Percentiles rank a stretch among this genome's conserved stretches.
phyloP scores from a whole-genome alignment of 2,888 invertebrate genomes.

The Lamellibrachia columna region DNA sequence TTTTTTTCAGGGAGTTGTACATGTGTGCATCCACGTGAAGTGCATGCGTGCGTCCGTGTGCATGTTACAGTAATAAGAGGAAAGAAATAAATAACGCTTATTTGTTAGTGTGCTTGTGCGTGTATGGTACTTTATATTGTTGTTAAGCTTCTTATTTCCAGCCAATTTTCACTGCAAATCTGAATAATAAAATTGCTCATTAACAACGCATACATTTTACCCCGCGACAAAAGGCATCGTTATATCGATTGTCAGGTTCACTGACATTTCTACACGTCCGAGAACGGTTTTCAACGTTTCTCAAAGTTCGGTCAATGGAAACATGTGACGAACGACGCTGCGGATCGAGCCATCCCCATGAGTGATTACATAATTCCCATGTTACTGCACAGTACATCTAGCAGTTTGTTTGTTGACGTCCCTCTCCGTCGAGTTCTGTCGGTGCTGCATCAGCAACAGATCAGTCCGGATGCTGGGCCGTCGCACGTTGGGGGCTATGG shows the following conservation, averaged over 20 bases:
- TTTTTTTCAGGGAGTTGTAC: too few relatives aligned
- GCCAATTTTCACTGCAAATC: not conserved
- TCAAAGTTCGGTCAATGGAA: not conserved
- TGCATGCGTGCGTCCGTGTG: not conserved
- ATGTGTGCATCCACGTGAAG: too few relatives aligned
- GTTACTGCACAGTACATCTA: not conserved
- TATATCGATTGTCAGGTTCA: not conserved
- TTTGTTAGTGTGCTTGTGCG: too few relatives aligned
- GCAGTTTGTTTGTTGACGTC: not conserved
- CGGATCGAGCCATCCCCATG: not conserved
- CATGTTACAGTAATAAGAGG: too few relatives aligned
- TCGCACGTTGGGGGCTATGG: conserved; percentile 87
- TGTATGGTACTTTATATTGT: not conserved
- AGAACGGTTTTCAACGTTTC: not conserved
- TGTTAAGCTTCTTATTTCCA: not conserved
- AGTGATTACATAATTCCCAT: not conserved
- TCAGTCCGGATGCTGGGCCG: conserved; percentile 89
- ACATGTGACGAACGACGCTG: too few relatives aligned
- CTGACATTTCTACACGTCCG: not conserved
- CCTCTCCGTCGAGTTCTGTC: conserved; percentile 24
- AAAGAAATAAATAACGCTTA: too few relatives aligned
- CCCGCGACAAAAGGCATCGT: not conserved
- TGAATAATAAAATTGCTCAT: not conserved
- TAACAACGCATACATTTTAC: too few relatives aligned
- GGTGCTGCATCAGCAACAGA: conserved; percentile 84